These are phyloP conservation scores for Sarcophaga peregrina DNA, from an alignment of 1,140 invertebrate species.

Conservation along the genomic window DNA sequence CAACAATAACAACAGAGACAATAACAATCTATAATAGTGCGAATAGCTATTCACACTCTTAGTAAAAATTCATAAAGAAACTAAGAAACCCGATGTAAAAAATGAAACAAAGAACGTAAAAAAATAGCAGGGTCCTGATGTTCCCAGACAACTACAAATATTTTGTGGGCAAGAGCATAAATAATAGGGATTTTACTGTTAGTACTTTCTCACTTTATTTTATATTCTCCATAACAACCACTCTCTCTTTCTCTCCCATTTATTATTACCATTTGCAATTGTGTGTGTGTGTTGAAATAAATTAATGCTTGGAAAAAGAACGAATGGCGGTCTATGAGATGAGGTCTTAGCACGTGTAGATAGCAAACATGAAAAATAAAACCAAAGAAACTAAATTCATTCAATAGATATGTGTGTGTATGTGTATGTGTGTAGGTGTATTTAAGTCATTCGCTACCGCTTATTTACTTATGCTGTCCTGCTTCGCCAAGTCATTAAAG, in stretches of 20 bases:
- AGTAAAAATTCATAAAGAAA: background rate
- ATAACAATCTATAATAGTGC: constrained; percentile 20
- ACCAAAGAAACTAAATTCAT: constrained; percentile 25
- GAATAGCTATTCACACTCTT: constrained; percentile 26
- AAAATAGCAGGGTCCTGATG: too few species aligned
- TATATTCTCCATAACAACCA: too few species aligned
- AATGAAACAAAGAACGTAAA: constrained; percentile 12
- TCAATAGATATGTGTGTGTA: background rate
- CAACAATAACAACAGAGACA: background rate
- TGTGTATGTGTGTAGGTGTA: background rate
- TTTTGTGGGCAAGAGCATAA: constrained; percentile 12
- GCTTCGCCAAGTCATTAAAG: constrained; percentile 60
- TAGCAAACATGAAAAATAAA: too few species aligned
- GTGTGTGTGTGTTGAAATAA: background rate
- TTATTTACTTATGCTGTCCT: background rate
- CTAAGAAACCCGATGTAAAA: background rate
- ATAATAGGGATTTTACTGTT: constrained; percentile 14
- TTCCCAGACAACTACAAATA: too few species aligned
- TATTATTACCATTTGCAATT: background rate
- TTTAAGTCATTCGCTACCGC: background rate
- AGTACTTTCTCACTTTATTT: too few species aligned
- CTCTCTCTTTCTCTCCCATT: background rate
- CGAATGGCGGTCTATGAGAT: background rate
- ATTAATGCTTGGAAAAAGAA: background rate
- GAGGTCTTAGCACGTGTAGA: background rate